phyloP scores from a whole-genome alignment of 2,888 invertebrate species.

The Drosophila leonis region DNA sequence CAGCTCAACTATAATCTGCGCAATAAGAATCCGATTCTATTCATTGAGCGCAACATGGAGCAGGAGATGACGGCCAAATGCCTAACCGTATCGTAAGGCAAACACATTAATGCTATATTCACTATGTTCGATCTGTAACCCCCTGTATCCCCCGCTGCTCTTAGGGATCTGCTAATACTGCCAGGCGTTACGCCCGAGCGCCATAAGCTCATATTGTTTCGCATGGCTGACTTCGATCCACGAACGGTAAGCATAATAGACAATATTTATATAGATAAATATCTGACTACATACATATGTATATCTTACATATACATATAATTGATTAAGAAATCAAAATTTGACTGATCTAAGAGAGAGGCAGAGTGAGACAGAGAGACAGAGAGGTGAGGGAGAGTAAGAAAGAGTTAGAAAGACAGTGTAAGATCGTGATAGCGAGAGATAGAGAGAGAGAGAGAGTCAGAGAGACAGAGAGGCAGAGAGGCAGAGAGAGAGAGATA shows the following conservation, averaged over 20 bases:
- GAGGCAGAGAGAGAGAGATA: too few relatives aligned
- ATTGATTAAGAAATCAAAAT: neutral
- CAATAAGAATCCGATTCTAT: slow-evolving; percentile 86
- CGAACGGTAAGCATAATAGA: slow-evolving; percentile 59
- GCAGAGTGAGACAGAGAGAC: neutral
- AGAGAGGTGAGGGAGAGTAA: neutral
- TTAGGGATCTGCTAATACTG: slow-evolving; percentile 73
- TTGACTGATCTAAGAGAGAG: too few relatives aligned
- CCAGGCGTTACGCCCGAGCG: slow-evolving; percentile 81
- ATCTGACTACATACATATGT: too few relatives aligned
- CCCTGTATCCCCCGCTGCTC: neutral
- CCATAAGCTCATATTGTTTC: slow-evolving; percentile 68
- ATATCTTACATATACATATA: neutral
- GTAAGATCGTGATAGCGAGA: too few relatives aligned
- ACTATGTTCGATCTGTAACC: neutral
- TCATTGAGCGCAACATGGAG: slow-evolving; percentile 86
- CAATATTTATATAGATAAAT: neutral
- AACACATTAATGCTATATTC: neutral
- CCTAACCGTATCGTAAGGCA: slow-evolving; percentile 60
- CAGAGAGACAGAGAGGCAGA: neutral
- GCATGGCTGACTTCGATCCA: slow-evolving; percentile 75
- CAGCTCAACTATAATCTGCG: slow-evolving; percentile 85
- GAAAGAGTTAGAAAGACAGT: neutral
- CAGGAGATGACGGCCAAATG: slow-evolving; percentile 68
- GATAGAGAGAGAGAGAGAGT: neutral